Conservation (phyloP, 2,113 vertebrate genomes). For the Motacilla tschutschensis region DNA sequence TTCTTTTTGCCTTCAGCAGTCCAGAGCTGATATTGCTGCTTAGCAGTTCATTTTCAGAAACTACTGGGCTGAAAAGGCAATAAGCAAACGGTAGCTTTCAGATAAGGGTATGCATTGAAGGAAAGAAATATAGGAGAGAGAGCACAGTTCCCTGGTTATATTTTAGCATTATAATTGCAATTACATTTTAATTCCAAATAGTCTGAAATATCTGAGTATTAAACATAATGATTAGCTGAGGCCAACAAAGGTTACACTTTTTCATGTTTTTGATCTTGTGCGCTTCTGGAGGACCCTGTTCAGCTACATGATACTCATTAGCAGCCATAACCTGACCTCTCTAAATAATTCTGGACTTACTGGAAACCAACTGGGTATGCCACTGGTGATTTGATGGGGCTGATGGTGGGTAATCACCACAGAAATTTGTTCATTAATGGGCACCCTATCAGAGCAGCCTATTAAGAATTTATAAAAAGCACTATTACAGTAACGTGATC, state of each 20-base stretch:
- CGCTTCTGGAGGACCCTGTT: rapidly evolving
- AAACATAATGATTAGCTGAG: background rate
- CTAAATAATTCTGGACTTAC: background rate
- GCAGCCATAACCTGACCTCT: background rate
- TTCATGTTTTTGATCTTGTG: background rate
- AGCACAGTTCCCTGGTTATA: background rate
- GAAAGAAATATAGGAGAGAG: background rate
- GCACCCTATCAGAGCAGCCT: background rate
- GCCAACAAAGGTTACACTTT: background rate
- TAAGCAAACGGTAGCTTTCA: slow-evolving; percentile 20
- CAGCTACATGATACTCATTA: background rate
- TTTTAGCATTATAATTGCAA: background rate
- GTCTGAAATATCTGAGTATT: background rate
- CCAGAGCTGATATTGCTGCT: slow-evolving; percentile 1
- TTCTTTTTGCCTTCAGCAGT: slow-evolving; percentile 14
- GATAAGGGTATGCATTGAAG: background rate
- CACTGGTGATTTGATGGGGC: background rate
- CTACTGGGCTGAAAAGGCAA: slow-evolving; percentile 9
- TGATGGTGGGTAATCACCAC: background rate
- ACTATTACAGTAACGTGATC: rapidly evolving
- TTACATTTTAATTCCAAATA: background rate
- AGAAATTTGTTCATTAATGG: background rate
- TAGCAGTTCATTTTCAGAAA: slow-evolving; percentile 23
- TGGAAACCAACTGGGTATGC: background rate
- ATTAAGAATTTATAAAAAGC: background rate